Percentiles rank a stretch among this genome's conserved stretches.
These are phyloP conservation scores for Physeter macrocephalus DNA, from an alignment of 2,113 vertebrate species.

Conservation along the genomic window DNA sequence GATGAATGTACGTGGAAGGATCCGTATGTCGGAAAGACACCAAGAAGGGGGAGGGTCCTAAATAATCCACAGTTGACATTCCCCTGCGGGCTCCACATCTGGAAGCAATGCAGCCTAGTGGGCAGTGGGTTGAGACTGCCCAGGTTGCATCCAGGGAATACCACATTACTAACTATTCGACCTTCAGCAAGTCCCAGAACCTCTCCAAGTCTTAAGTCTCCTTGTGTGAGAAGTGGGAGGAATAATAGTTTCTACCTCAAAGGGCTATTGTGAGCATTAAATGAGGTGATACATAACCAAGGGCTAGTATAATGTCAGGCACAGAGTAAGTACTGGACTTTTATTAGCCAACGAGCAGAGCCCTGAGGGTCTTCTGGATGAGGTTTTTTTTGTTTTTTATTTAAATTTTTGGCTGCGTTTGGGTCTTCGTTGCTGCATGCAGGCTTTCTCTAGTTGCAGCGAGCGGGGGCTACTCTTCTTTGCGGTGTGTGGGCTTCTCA, in stretches of 20 bases:
- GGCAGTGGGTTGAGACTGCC: background rate
- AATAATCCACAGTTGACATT: background rate
- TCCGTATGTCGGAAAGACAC: background rate
- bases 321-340: background rate
- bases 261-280: background rate
- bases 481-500: no score
- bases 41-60: background rate
- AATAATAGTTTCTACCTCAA: background rate
- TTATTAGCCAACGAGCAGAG: background rate
- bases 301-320: background rate
- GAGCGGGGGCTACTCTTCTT: no score
- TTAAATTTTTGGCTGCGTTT: no score
- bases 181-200: background rate
- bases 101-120: background rate
- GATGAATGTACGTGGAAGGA: background rate
- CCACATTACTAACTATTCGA: background rate
- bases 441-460: no score
- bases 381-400: no score
- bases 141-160: background rate
- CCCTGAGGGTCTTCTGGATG: background rate
- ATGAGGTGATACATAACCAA: fast-evolving
- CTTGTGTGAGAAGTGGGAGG: background rate
- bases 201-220: background rate
- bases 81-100: background rate
- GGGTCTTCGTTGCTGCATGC: no score